Conservation (phyloP, 2,797 vertebrate species). For the Muscicapa striata region DNA sequence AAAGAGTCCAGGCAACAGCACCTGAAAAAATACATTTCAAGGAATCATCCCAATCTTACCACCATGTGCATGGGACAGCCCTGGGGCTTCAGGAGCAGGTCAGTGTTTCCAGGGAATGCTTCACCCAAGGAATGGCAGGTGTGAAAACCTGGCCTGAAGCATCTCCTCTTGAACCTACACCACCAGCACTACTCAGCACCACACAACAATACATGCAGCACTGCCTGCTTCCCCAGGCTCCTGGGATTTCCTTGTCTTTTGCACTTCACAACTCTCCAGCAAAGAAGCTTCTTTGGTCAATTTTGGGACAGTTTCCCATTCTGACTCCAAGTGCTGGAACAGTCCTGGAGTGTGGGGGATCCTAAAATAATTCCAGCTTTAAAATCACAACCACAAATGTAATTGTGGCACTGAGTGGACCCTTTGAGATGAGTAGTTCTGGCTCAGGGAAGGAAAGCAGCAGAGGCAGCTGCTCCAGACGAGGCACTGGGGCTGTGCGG, state of each 20-base stretch:
- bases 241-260: not conserved
- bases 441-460: not conserved
- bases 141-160: not conserved
- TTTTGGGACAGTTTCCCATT: not conserved
- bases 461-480: not conserved
- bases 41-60: not conserved
- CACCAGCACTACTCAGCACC: not conserved
- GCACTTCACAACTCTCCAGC: not conserved
- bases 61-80: not conserved
- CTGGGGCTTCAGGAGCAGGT: not conserved
- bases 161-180: not conserved
- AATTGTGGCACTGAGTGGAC: not conserved
- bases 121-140: not conserved
- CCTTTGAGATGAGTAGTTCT: not conserved
- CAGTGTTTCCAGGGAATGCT: not conserved
- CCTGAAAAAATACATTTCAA: not conserved
- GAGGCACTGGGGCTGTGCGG: fast-evolving
- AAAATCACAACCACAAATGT: not conserved
- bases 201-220: not conserved
- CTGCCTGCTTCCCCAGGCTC: not conserved
- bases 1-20: not conserved
- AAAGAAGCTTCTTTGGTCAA: not conserved
- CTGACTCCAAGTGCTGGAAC: not conserved
- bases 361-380: not conserved
- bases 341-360: not conserved